Evolutionary conservation across 1,140 invertebrate genomes (phyloP).

Genomic region (Spodoptera frugiperda): DNA sequence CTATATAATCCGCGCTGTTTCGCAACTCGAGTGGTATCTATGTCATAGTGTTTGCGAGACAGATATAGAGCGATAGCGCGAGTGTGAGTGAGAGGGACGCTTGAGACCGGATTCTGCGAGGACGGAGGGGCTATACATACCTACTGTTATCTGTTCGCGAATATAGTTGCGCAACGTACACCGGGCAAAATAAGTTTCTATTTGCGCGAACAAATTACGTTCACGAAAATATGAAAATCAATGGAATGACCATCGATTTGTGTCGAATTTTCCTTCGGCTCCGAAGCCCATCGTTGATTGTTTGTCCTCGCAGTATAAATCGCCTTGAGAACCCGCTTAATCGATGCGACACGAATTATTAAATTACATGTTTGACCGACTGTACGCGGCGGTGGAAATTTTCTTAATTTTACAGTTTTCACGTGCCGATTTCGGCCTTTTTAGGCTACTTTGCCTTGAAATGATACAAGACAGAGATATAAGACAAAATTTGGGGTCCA

Average conservation of each 20-base stretch:
- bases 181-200: conserved; percentile 74
- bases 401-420: conserved; percentile 48
- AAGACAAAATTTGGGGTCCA: background rate
- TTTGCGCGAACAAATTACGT: conserved; percentile 59
- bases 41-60: conserved; percentile 73
- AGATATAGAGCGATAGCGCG: conserved; percentile 35
- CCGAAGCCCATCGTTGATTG: conserved; percentile 45
- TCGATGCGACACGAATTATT: conserved; percentile 63
- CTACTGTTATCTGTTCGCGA: conserved; percentile 84
- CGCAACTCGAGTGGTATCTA: conserved; percentile 82
- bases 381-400: conserved; percentile 71
- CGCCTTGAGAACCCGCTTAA: conserved; percentile 54
- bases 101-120: conserved; percentile 74
- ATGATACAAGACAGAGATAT: conserved; percentile 55
- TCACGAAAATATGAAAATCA: conserved; percentile 12
- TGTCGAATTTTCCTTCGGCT: conserved; percentile 38
- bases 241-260: conserved; percentile 39
- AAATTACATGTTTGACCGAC: conserved; percentile 63
- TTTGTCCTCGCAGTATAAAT: conserved; percentile 47
- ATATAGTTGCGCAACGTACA: conserved; percentile 84
- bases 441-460: conserved; percentile 39
- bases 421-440: conserved; percentile 40
- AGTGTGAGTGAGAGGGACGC: conserved; percentile 65
- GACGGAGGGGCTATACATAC: conserved; percentile 76
- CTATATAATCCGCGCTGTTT: conserved; percentile 85